A percentile compares a stretch with the other conserved stretches of the same genome.
Evolutionary conservation across 2,888 invertebrate genomes (phyloP).

Genomic region (Mesoligia furuncula): DNA sequence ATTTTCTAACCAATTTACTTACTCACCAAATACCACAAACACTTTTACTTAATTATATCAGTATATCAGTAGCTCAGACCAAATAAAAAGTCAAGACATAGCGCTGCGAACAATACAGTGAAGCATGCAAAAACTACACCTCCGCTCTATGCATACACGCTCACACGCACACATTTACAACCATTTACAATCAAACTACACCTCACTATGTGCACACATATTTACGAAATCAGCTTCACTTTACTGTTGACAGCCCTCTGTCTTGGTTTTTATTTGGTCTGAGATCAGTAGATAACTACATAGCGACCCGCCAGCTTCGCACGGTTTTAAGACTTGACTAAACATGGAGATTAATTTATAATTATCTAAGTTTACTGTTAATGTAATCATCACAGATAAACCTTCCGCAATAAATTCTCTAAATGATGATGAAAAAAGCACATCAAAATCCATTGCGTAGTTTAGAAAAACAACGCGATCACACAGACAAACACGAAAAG

Average conservation of each 20-base stretch:
- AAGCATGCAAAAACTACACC: too few relatives aligned
- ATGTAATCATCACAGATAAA: neutral
- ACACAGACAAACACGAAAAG: neutral
- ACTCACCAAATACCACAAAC: conserved; percentile 12
- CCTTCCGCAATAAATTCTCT: neutral
- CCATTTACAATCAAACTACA: too few relatives aligned
- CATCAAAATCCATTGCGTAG: neutral
- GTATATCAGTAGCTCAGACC: neutral
- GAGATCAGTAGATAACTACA: neutral
- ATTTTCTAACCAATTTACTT: conserved; percentile 22
- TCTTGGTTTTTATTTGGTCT: too few relatives aligned
- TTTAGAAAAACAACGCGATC: neutral
- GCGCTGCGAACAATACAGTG: too few relatives aligned
- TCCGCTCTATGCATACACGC: too few relatives aligned
- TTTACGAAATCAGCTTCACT: too few relatives aligned
- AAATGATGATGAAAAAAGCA: neutral
- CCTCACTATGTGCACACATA: too few relatives aligned
- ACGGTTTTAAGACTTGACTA: neutral
- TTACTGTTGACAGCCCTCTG: too few relatives aligned
- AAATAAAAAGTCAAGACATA: too few relatives aligned
- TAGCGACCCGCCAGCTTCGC: neutral
- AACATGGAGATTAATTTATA: neutral
- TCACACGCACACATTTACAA: too few relatives aligned
- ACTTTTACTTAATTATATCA: conserved; percentile 32
- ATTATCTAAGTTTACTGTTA: neutral